Evolutionary conservation across 2,797 vertebrate genomes (phyloP).

Genomic region (Paguma larvata): DNA sequence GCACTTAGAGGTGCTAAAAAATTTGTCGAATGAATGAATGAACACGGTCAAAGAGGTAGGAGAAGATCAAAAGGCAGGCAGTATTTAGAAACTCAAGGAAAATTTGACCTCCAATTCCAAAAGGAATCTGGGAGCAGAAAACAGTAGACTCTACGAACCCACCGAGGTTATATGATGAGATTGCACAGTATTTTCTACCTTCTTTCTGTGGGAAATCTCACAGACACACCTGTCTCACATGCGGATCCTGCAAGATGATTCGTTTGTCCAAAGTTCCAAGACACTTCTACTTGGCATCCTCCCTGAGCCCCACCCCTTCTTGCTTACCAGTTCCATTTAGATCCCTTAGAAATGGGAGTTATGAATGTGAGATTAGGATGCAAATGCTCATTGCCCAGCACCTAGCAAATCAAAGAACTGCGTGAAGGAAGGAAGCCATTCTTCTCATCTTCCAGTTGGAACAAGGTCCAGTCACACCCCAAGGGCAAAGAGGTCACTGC

Average conservation of each 20-base stretch:
- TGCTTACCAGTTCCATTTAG: not conserved
- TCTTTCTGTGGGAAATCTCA: not conserved
- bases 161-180: not conserved
- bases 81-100: not conserved
- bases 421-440: not conserved
- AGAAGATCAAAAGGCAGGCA: not conserved
- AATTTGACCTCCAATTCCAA: not conserved
- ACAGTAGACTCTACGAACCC: not conserved
- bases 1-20: not conserved
- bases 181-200: not conserved
- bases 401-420: not conserved
- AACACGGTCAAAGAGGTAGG: not conserved
- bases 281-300: not conserved
- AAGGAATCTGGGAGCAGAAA: not conserved
- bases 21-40: not conserved
- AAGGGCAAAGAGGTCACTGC: not conserved
- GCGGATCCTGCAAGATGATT: conserved; percentile 5
- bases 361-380: not conserved
- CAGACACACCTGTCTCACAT: not conserved
- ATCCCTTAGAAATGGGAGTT: not conserved
- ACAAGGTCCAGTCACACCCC: not conserved
- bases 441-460: not conserved
- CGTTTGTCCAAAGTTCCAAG: not conserved
- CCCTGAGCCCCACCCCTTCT: not conserved
- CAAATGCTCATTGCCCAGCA: not conserved